Conservation (phyloP, 2,888 invertebrate species). For the Lycophotia porphyrea region DNA sequence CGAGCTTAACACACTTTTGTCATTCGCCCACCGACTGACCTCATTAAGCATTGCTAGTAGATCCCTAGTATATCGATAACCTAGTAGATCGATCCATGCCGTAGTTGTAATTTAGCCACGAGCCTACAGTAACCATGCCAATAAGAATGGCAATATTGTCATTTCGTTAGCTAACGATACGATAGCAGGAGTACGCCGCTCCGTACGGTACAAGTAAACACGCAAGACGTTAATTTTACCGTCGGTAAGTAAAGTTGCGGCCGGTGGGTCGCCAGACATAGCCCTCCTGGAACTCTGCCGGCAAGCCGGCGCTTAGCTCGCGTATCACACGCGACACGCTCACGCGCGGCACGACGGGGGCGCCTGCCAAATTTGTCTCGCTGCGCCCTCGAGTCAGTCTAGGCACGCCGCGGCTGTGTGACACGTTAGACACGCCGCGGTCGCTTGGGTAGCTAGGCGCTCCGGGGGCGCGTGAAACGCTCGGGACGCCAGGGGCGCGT, state of each 20-base stretch:
- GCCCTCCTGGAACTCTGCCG: background rate
- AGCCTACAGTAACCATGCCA: background rate
- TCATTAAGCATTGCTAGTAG: background rate
- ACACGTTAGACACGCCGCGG: background rate
- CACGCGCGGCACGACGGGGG: background rate
- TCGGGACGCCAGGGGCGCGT: background rate
- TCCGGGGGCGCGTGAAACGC: background rate
- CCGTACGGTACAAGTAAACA: background rate
- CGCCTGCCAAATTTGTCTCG: background rate
- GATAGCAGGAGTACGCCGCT: background rate
- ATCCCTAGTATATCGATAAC: no score
- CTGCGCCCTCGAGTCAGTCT: background rate
- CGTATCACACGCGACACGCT: background rate
- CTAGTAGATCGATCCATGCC: background rate
- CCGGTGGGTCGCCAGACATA: background rate
- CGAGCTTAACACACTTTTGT: no score
- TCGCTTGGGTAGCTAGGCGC: background rate
- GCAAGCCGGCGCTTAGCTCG: background rate
- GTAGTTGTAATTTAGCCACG: background rate
- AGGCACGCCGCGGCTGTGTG: background rate
- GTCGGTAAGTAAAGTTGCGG: background rate
- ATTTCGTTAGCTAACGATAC: background rate
- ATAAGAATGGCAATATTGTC: background rate
- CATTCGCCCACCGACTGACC: background rate
- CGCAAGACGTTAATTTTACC: background rate